These are phyloP conservation scores for Palythoa caribaeorum DNA, from an alignment of 92 coral and sea anemone genomes.

Conservation along the genomic window DNA sequence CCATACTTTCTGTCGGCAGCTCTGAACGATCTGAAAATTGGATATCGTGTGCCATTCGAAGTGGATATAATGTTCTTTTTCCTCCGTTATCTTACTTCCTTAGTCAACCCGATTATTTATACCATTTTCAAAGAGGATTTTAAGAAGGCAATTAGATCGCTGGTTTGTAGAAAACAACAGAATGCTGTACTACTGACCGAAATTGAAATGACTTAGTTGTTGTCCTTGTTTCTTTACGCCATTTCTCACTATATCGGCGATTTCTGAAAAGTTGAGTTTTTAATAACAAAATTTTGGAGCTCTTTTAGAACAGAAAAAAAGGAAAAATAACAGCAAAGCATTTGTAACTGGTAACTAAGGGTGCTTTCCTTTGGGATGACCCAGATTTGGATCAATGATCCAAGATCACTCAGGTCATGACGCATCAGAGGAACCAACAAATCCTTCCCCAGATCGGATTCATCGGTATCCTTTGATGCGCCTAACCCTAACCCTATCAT, in stretches of 20 bases:
- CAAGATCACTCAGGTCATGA: too few relatives aligned
- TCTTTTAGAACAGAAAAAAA: too few relatives aligned
- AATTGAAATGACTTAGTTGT: neutral
- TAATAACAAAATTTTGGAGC: too few relatives aligned
- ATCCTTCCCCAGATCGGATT: too few relatives aligned
- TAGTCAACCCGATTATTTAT: conserved; percentile 75
- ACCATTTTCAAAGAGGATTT: conserved; percentile 84
- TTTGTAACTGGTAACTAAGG: too few relatives aligned
- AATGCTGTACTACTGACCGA: neutral
- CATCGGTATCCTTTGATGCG: too few relatives aligned
- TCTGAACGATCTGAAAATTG: conserved; percentile 48
- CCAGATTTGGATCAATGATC: too few relatives aligned
- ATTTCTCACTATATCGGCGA: neutral
- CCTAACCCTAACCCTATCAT: too few relatives aligned
- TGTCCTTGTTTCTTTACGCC: neutral
- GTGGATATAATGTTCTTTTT: conserved; percentile 59
- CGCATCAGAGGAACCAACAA: too few relatives aligned
- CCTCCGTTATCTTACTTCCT: conserved; percentile 70
- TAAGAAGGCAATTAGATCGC: conserved; percentile 59
- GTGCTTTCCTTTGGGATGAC: too few relatives aligned
- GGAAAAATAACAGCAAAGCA: too few relatives aligned
- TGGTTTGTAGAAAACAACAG: conserved; percentile 42
- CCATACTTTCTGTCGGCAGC: conserved; percentile 75
- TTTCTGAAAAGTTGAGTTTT: neutral
- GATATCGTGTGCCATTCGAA: conserved; percentile 53